Conservation (phyloP, 2,113 vertebrate species). For the Eleginops maclovinus region DNA sequence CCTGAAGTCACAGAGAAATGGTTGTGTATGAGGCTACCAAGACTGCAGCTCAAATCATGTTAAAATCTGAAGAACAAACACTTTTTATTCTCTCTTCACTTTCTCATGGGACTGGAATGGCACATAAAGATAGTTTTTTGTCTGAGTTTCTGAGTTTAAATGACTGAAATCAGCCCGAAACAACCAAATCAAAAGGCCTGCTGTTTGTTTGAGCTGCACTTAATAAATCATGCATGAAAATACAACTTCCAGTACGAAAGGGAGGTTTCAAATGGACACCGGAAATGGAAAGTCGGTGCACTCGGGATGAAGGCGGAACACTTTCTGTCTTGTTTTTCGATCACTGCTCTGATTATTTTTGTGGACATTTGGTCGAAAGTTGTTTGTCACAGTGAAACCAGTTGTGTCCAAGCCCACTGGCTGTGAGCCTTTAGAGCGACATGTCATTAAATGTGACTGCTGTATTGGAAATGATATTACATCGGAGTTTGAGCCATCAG, state of each 20-base stretch:
- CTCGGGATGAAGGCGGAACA: not conserved
- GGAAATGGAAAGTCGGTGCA: not conserved
- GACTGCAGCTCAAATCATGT: not conserved
- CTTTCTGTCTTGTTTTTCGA: not conserved
- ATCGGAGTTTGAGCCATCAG: conserved; percentile 55
- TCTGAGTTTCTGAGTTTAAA: not conserved
- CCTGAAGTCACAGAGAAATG: not conserved
- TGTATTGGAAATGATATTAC: conserved; percentile 72
- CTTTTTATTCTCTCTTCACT: too few species aligned
- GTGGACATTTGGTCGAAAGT: conserved; percentile 38
- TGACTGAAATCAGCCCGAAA: not conserved
- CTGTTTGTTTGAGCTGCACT: not conserved
- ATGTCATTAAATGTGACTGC: conserved; percentile 68
- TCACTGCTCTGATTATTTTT: conserved; percentile 16
- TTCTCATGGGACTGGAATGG: too few species aligned
- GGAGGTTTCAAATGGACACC: not conserved
- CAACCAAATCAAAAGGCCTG: not conserved
- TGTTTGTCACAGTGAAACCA: conserved; percentile 46
- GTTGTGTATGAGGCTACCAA: not conserved
- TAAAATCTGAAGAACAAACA: not conserved
- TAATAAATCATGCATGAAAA: not conserved
- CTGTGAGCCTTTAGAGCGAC: conserved; percentile 51
- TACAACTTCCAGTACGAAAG: too few species aligned
- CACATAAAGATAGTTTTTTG: too few species aligned
- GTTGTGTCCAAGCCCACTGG: conserved; percentile 45